Conservation (phyloP, 2,888 invertebrate species). For the Ophion ventricosus region DNA sequence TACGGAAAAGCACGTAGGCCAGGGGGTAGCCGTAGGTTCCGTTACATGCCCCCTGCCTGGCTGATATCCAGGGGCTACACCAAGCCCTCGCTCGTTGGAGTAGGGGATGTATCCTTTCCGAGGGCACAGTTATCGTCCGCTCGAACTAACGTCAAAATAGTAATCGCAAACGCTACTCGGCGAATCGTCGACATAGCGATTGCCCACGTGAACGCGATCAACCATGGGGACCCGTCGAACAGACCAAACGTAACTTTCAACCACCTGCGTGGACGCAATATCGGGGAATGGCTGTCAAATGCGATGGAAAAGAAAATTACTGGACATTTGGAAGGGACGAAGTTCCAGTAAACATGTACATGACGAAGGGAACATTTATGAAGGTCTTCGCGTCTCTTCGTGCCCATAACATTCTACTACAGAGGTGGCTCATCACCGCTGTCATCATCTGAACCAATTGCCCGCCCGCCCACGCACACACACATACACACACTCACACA, state of each 20-base stretch:
- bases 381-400: neutral
- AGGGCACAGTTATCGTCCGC: conserved; percentile 26
- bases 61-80: conserved; percentile 61
- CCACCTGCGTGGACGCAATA: neutral
- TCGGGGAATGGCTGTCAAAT: neutral
- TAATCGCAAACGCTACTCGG: neutral
- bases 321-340: neutral
- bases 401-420: neutral
- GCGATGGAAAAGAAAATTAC: neutral
- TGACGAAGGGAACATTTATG: neutral
- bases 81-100: conserved; percentile 43
- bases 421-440: neutral
- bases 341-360: conserved; percentile 1
- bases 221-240: neutral
- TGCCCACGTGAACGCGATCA: neutral
- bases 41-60: conserved; percentile 59
- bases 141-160: neutral
- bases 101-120: conserved; percentile 13
- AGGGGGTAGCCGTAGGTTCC: conserved; percentile 62
- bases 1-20: conserved; percentile 60
- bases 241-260: neutral
- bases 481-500: too few relatives aligned
- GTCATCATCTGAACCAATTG: conserved; percentile 7
- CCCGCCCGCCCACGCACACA: neutral
- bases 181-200: conserved; percentile 3